A percentile compares a stretch with the other conserved stretches of the same genome.
phyloP scores from a whole-genome alignment of 2,888 invertebrate species.

The Ennomos fuscantarius region DNA sequence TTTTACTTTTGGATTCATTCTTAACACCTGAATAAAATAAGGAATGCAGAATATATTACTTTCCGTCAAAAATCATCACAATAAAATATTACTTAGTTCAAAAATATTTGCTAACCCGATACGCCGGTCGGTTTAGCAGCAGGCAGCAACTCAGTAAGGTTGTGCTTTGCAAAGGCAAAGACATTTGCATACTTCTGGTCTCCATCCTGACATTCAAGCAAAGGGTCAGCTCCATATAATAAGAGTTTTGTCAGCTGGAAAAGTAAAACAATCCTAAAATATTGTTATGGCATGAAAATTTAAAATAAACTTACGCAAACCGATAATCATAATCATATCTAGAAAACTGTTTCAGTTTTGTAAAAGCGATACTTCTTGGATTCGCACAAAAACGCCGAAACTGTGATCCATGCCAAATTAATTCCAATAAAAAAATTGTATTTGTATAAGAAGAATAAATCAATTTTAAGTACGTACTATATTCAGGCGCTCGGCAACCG shows the following conservation, averaged over 20 bases:
- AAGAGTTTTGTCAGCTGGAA: slow-evolving; percentile 68
- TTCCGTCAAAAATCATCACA: too few relatives aligned
- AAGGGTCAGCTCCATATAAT: slow-evolving; percentile 69
- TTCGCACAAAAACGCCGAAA: too few relatives aligned
- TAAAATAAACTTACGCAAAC: too few relatives aligned
- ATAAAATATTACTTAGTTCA: background rate
- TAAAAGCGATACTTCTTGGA: too few relatives aligned
- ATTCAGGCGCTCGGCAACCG: slow-evolving; percentile 52
- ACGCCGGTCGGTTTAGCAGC: slow-evolving; percentile 17
- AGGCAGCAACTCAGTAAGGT: slow-evolving; percentile 37
- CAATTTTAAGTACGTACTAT: slow-evolving; percentile 46
- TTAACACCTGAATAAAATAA: slow-evolving; percentile 27
- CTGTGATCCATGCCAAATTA: too few relatives aligned
- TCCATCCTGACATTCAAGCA: slow-evolving; percentile 59
- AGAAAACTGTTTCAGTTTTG: too few relatives aligned
- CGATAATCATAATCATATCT: too few relatives aligned
- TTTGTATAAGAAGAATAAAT: too few relatives aligned
- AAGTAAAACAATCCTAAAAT: slow-evolving; percentile 1
- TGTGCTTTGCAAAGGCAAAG: slow-evolving; percentile 58
- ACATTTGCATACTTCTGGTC: slow-evolving; percentile 58
- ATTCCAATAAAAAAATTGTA: too few relatives aligned
- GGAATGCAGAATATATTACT: too few relatives aligned
- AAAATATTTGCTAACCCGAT: background rate
- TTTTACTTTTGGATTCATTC: slow-evolving; percentile 38
- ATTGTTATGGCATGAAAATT: too few relatives aligned